A percentile compares a stretch with the other conserved stretches of the same genome.
These are phyloP conservation scores for Nannoperca australis DNA, from an alignment of 2,797 vertebrate genomes.

Conservation along the genomic window DNA sequence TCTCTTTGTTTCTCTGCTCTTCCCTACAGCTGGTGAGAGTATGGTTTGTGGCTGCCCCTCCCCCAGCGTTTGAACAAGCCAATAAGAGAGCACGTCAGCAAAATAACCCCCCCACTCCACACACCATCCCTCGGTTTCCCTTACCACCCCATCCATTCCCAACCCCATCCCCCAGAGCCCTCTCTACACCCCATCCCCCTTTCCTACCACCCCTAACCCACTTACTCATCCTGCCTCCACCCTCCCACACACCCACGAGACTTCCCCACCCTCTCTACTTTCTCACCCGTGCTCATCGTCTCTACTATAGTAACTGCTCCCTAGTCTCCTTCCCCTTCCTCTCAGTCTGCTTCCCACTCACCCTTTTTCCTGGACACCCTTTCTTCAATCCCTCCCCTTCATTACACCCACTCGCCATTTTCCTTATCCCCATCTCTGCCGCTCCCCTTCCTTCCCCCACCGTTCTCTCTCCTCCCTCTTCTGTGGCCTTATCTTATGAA, in stretches of 20 bases:
- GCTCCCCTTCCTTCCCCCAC: conserved; percentile 49
- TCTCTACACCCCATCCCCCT: conserved; percentile 79
- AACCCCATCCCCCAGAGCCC: conserved; percentile 82
- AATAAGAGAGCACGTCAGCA: conserved; percentile 84
- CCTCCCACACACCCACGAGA: conserved; percentile 78
- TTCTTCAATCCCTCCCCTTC: conserved; percentile 35
- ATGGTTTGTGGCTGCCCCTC: conserved; percentile 83
- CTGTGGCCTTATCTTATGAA: conserved; percentile 84
- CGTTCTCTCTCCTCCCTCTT: conserved; percentile 55
- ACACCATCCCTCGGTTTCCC: conserved; percentile 69
- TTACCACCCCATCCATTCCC: conserved; percentile 80
- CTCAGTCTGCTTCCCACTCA: conserved; percentile 54
- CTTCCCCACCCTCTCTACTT: conserved; percentile 73
- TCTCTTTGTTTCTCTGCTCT: conserved; percentile 79
- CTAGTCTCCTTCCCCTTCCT: conserved; percentile 26
- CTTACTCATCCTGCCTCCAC: conserved; percentile 81
- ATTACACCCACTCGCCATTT: conserved; percentile 70
- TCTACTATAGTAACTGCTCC: conserved; percentile 27
- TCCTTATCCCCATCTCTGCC: conserved; percentile 62
- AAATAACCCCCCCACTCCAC: conserved; percentile 62
- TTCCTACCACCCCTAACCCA: conserved; percentile 80
- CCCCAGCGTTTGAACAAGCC: conserved; percentile 86
- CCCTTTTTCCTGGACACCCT: conserved; percentile 62
- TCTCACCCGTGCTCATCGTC: conserved; percentile 71
- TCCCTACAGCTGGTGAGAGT: conserved; percentile 86